Evolutionary conservation across 2,797 vertebrate genomes (phyloP), one percentile per base, ranked within the genome.

Genomic region (Epinephelus malabaricus): DNA sequence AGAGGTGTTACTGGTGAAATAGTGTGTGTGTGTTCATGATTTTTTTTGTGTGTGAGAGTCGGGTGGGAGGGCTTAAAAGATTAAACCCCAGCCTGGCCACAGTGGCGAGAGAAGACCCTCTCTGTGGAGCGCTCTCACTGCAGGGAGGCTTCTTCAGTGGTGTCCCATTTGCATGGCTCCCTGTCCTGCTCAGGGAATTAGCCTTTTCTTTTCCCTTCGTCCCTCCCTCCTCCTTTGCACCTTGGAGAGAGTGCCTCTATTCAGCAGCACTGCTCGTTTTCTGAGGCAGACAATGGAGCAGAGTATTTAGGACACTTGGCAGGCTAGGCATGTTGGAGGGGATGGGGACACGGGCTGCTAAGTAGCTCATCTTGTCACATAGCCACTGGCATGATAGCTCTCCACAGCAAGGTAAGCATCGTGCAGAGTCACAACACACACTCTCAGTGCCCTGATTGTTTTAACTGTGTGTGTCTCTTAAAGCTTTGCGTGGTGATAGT

Each of bases 231-330:
- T 82, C 69, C 79, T 43, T 27, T 79, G 74, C 84, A 87, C 88
- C 87, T 91, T 77, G 27, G 73, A 82, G 81, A 86, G 83, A 88
- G 82, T 8, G 68, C 81, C 82, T 88, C 86, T 77, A 78, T 88
- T 86, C 86, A 82, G 75, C 74, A 50, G 83, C 79, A 45, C 12
- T 54, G 81, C 90, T 91, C 63, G 45, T 91, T 89, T 30, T 90
- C 86, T 80, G 85, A 88, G 77, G 83, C 88, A 90, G 85, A 95
- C 94, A 94, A 94, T 92, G 81, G 86, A 85, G 78, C 34, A 2
- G 78, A 87, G 92, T 92, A 94, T 95, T 93, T 94, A 94, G 94
- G 94, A 91, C 90, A 92, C 87, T 94, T 94, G 94, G 93, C 90
- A 90, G 89, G 59, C 68, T 58, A 63, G 70, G 59, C 71, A 45